phyloP scores from a whole-genome alignment of 2,113 vertebrate species.

The Hiodon alosoides region DNA sequence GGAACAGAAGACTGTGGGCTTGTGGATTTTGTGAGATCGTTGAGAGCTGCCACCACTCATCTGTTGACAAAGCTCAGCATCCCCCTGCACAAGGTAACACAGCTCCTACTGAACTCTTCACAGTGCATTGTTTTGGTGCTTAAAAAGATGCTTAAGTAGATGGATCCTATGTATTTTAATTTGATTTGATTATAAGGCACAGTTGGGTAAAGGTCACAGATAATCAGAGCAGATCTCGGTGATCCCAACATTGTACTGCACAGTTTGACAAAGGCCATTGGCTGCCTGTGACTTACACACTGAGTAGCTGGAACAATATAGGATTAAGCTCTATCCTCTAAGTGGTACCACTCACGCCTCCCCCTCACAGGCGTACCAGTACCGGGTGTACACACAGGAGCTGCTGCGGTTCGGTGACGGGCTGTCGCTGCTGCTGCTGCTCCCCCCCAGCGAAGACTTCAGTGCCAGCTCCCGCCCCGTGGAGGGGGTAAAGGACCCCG shows the following conservation, averaged over 20 bases:
- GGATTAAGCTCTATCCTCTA: too few species aligned
- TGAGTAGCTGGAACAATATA: too few species aligned
- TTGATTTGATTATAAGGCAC: too few species aligned
- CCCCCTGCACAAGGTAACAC: conserved; percentile 63
- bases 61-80: conserved; percentile 67
- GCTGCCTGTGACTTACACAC: too few species aligned
- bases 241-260: too few species aligned
- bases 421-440: conserved; percentile 60
- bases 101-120: neutral
- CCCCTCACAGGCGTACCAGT: conserved; percentile 54
- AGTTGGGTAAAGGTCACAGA: too few species aligned
- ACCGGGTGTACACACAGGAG: conserved; percentile 65
- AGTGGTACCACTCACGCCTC: neutral
- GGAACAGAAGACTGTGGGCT: conserved; percentile 43
- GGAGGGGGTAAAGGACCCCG: conserved; percentile 48
- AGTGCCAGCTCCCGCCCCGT: conserved; percentile 61
- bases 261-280: too few species aligned
- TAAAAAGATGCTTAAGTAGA: neutral
- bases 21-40: conserved; percentile 48
- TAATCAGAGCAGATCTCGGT: too few species aligned
- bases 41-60: conserved; percentile 56
- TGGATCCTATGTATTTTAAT: too few species aligned
- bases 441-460: conserved; percentile 68
- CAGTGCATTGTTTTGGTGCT: neutral
- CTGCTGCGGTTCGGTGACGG: conserved; percentile 61